phyloP scores from a whole-genome alignment of 2,113 vertebrate genomes.

The Clarias macrocephalus region DNA sequence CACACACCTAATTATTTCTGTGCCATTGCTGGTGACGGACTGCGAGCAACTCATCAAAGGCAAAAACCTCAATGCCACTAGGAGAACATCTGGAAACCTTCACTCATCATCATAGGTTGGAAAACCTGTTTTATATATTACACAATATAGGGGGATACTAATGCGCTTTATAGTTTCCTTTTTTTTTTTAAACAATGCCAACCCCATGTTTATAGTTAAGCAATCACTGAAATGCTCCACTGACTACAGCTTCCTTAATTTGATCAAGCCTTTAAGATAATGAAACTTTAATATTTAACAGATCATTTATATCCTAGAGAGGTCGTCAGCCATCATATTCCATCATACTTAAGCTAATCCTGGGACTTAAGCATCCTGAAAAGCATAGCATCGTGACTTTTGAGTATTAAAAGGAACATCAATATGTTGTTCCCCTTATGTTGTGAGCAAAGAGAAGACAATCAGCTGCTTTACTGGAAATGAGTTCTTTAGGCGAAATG shows the following conservation, averaged over 20 bases:
- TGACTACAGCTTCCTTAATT: slow-evolving; percentile 37
- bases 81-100: slow-evolving; percentile 50
- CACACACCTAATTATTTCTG: slow-evolving; percentile 44
- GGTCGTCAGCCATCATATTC: slow-evolving; percentile 27
- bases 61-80: slow-evolving; percentile 43
- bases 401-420: background rate
- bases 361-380: background rate
- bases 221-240: slow-evolving; percentile 36
- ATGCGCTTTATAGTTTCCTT: slow-evolving; percentile 41
- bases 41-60: slow-evolving; percentile 49
- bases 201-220: slow-evolving; percentile 37
- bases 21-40: slow-evolving; percentile 44
- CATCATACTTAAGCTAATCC: slow-evolving; percentile 24
- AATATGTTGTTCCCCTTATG: background rate
- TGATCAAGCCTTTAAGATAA: slow-evolving; percentile 28
- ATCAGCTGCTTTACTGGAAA: slow-evolving; percentile 15
- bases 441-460: background rate
- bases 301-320: background rate
- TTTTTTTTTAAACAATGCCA: slow-evolving; percentile 25
- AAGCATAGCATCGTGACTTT: background rate
- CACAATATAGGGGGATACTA: slow-evolving; percentile 42
- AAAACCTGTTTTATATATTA: slow-evolving; percentile 57
- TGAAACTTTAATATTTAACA: slow-evolving; percentile 39
- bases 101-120: slow-evolving; percentile 49
- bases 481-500: background rate